Percentiles rank a stretch among this genome's conserved stretches.
Conservation (phyloP, 2,113 vertebrate species). For the Tachysurus vachellii region DNA sequence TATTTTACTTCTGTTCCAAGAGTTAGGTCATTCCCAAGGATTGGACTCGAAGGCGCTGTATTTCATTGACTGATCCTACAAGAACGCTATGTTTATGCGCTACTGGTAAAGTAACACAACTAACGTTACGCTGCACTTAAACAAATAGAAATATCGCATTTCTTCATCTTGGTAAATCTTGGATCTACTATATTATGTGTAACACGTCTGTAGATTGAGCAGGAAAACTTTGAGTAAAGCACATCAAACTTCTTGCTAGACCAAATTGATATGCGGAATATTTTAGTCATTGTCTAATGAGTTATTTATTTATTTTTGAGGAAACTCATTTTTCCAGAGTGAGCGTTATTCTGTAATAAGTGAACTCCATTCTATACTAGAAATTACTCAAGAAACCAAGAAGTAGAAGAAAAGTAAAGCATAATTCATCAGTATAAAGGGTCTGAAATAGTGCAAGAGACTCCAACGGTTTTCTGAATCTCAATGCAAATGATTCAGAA, state of each 20-base stretch:
- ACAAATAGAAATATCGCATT: neutral
- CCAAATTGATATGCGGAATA: neutral
- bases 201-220: neutral
- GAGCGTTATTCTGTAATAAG: neutral
- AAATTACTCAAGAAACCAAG: too few species aligned
- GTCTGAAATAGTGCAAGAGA: neutral
- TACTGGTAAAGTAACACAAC: neutral
- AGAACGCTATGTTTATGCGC: neutral
- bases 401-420: too few species aligned
- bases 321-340: neutral
- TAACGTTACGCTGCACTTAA: neutral
- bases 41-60: neutral
- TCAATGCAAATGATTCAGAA: neutral
- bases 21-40: neutral
- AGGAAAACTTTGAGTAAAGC: neutral
- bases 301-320: neutral
- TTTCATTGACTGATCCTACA: too few species aligned
- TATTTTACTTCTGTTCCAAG: neutral
- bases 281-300: neutral
- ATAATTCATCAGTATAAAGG: neutral
- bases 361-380: neutral
- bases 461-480: neutral
- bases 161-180: neutral
- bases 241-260: neutral
- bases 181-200: neutral